A percentile compares a stretch with the other conserved stretches of the same genome.
phyloP scores from a whole-genome alignment of 2,797 vertebrate species.

The Ataeniobius toweri region DNA sequence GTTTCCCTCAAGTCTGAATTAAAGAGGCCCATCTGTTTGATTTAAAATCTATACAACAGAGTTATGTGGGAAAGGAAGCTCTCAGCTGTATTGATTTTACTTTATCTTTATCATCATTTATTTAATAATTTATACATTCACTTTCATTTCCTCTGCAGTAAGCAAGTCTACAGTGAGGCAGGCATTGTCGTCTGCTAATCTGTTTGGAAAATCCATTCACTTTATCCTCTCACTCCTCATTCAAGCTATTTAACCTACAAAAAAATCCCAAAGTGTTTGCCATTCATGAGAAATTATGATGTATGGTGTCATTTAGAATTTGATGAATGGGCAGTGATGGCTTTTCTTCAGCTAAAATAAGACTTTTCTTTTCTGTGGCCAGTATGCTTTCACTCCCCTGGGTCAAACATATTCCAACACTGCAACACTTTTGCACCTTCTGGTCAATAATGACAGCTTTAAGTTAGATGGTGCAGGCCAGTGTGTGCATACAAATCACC shows the following conservation, averaged over 20 bases:
- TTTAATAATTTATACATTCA: constrained; percentile 65
- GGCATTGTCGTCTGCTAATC: constrained; percentile 12
- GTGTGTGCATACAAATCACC: constrained; percentile 45
- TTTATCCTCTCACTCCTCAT: constrained; percentile 33
- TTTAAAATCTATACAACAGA: constrained; percentile 54
- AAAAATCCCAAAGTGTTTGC: constrained; percentile 13
- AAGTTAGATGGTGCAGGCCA: constrained; percentile 6
- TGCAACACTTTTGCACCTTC: constrained; percentile 4
- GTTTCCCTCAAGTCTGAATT: constrained; percentile 35
- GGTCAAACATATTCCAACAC: background rate
- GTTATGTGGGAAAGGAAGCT: constrained; percentile 34
- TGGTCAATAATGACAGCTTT: constrained; percentile 27
- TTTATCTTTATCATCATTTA: constrained; percentile 64
- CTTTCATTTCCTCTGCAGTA: constrained; percentile 38
- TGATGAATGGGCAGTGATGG: constrained; percentile 22
- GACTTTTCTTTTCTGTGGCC: background rate
- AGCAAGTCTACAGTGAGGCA: constrained; percentile 41
- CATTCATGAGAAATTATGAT: constrained; percentile 8
- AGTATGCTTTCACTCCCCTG: background rate
- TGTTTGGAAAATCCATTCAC: constrained; percentile 34
- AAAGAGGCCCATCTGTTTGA: constrained; percentile 54
- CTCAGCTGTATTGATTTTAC: constrained; percentile 68
- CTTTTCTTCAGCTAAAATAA: background rate
- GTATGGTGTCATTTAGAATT: constrained; percentile 1
- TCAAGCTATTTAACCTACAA: constrained; percentile 21